Evolutionary conservation across 2,113 vertebrate species (phyloP), one percentile per base, ranked within the genome.

Genomic region (Brachionichthys hirsutus): DNA sequence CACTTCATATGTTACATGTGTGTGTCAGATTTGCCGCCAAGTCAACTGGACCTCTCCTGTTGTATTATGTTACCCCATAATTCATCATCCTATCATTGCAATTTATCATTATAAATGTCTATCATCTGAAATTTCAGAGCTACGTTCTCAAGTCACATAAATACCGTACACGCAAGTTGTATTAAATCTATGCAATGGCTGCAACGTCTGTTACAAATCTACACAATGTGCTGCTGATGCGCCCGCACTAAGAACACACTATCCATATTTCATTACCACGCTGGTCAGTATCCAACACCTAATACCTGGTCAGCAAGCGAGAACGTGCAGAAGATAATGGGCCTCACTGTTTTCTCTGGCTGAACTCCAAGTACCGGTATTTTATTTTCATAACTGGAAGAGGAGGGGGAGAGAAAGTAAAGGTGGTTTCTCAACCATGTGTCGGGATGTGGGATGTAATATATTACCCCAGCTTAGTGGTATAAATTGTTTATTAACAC

Each of bases 401-500:
- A 68, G 66, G 47, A 84, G 70, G 67, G 45, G 46, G 46, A 68
- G 70, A 81, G 70, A 79, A 77, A 75, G 64, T 83, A 55, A 72
- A 80, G 74, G 76, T 69, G 62, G 73, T 81, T 84, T 85, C 72
- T 89, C 82, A 84, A 84, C 72, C 61, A 6, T 78, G 62, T 76
- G 78, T 77, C 53, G 67, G 74, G 77, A 82, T 75, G 57, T 80
- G 67, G 74, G 77, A 82, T 75, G 57, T 80, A 67, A 86, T 62
- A 50, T 75, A 79, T 85, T 74, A 78, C 52, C 51, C 62, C 51
- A 40, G 70, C 76, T 80, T 81, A 86, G 78, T 82, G 82, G 63
- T 68, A 80, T 70, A 81, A 86, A 88, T 65, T 67, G 80, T 88
- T 90, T 88, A 88, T 90, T 87, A 85, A 78, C 63, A 73, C 47